Conservation (phyloP, 2,888 invertebrate genomes). For the Athalia cordata region DNA sequence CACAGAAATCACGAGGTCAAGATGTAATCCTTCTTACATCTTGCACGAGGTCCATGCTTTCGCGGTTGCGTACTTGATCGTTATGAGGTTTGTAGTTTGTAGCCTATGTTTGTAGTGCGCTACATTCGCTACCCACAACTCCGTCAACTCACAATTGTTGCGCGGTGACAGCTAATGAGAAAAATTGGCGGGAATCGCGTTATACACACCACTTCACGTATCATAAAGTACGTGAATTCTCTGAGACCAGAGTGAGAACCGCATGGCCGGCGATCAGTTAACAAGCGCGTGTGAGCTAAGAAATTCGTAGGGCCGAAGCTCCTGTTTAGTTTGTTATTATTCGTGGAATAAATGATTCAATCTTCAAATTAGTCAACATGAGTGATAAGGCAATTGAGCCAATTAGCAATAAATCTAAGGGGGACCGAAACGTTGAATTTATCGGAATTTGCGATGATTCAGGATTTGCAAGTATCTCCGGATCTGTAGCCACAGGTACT, state of each 20-base stretch:
- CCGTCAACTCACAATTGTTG: background rate
- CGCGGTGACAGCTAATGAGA: background rate
- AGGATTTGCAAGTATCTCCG: constrained; percentile 54
- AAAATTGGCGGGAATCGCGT: constrained; percentile 30
- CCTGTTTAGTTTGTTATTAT: background rate
- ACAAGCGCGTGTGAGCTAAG: no score
- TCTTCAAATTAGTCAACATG: constrained; percentile 1
- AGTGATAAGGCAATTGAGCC: background rate
- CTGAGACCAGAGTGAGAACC: no score
- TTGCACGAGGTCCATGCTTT: no score
- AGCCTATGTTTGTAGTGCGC: no score
- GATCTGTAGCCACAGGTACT: constrained; percentile 45
- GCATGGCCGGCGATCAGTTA: no score
- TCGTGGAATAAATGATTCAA: background rate
- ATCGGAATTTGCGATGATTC: constrained; percentile 53
- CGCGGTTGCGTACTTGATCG: no score
- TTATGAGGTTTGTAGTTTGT: no score
- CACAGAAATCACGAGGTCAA: no score
- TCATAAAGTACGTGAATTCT: background rate
- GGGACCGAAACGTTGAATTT: constrained; percentile 46
- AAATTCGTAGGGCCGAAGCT: no score
- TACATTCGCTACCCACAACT: no score
- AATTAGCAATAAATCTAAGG: constrained; percentile 1
- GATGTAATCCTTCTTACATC: no score
- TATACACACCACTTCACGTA: background rate